Evolutionary conservation across 2,888 invertebrate genomes (phyloP), one percentile per base, ranked within the genome.

Genomic region (Dasysyrphus albostriatus): DNA sequence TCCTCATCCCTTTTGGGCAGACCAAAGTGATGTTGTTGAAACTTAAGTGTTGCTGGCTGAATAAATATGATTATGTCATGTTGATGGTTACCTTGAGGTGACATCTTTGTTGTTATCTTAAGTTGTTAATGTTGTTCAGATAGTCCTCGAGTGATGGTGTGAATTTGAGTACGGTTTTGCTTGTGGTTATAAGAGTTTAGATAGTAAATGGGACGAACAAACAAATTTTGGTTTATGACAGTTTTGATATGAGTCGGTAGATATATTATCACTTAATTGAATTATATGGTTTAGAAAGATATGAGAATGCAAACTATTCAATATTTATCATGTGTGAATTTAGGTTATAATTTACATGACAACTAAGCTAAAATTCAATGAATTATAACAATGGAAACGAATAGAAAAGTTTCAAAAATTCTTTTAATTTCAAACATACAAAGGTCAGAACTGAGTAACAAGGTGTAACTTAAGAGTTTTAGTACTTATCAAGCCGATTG

Each of bases 161-260:
- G 16, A 67, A 37, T 29, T 49, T 67, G 42, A 63, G 16, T 67
- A 19, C 10, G 67, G 67, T 67, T 63, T 32, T 42, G 59, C 1
- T 24, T 24, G 24, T 24, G 24, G 24, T 24, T 24, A 24, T 37
- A 39, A 5, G 32, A 44, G 14, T 14, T 8, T 32, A 32, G 44
- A 14, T 8, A 29, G n/a, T 42, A 6, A 42, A 42, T 42, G 14
- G 24, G 12, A 42, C 19, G 12, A 37, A 29, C 24, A n/a, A 44
- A 29, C 44, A 63, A 32, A n/a, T 63, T 14, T 9, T 32, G 32
- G 24, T 24, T 29, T 44, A 8, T 37, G n/a, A 47, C 63, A 63
- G 29, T 16, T 24, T 34, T 54, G n/a, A 44, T 7, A 44, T 42
- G 42, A 42, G n/a, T n/a, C n/a, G 42, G 3, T 12, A n/a, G n/a